Conservation (phyloP, 2,888 invertebrate species). For the Chalcosyrphus nemorum region DNA sequence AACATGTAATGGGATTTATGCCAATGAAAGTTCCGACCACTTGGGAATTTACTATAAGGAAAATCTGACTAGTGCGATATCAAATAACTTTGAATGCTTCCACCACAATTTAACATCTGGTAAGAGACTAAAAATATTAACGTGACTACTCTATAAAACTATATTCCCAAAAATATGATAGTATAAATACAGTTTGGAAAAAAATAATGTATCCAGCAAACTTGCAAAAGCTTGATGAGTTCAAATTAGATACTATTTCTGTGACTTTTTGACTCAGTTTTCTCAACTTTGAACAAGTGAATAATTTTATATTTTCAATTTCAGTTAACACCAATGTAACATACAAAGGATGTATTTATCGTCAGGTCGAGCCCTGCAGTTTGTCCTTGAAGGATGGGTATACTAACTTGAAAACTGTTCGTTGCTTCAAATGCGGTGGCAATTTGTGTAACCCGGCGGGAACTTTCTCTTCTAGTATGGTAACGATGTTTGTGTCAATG, state of each 20-base stretch:
- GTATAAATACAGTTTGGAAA: too few relatives aligned
- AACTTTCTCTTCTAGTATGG: constrained; percentile 75
- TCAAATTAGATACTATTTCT: too few relatives aligned
- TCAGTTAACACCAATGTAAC: not conserved
- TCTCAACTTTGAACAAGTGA: too few relatives aligned
- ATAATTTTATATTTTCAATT: not conserved
- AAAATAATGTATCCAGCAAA: too few relatives aligned
- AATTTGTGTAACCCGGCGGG: constrained; percentile 76
- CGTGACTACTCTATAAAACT: too few relatives aligned
- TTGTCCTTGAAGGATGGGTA: not conserved
- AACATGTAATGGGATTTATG: not conserved
- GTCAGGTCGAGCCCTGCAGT: not conserved
- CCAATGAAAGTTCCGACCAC: constrained; percentile 20
- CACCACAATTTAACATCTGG: constrained; percentile 36
- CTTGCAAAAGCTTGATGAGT: too few relatives aligned
- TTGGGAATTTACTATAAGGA: not conserved
- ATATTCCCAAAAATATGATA: too few relatives aligned
- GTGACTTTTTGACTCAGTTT: too few relatives aligned
- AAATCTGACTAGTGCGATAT: constrained; percentile 13
- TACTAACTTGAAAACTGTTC: not conserved
- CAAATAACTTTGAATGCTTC: constrained; percentile 38
- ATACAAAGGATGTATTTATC: constrained; percentile 47
- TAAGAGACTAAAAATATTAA: too few relatives aligned
- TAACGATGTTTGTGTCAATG: constrained; percentile 61
- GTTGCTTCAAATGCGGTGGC: constrained; percentile 74